These are phyloP conservation scores for Panulirus ornatus DNA, from an alignment of 1,140 invertebrate species.

Conservation along the genomic window DNA sequence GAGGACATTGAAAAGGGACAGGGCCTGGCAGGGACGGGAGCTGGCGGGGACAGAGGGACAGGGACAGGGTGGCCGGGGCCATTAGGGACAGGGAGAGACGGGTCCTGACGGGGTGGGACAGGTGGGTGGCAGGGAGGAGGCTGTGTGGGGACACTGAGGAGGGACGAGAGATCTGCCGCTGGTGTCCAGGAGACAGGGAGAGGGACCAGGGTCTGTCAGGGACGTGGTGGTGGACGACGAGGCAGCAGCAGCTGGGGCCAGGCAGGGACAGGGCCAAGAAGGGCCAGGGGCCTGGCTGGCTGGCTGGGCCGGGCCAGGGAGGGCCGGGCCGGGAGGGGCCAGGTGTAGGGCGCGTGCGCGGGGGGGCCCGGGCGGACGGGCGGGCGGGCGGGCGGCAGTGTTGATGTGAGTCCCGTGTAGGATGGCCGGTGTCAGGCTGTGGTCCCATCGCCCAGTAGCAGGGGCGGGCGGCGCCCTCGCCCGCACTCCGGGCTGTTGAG, in stretches of 20 bases:
- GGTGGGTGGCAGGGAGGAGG: not conserved
- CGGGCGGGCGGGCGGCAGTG: slow-evolving; percentile 35
- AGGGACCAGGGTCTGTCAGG: not conserved
- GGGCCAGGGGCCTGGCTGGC: not conserved
- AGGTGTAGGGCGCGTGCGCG: not conserved
- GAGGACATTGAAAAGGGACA: no score
- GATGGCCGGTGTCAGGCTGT: slow-evolving; percentile 63
- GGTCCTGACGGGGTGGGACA: not conserved
- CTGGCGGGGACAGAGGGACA: no score
- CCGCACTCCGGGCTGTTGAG: slow-evolving; percentile 70
- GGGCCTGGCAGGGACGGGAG: no score
- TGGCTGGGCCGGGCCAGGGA: not conserved
- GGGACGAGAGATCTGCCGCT: no score
- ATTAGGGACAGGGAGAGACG: no score
- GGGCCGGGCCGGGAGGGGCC: not conserved
- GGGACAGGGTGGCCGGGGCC: no score
- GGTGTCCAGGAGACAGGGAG: not conserved
- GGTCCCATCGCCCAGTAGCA: slow-evolving; percentile 64
- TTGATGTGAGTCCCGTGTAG: slow-evolving; percentile 39
- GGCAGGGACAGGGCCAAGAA: not conserved
- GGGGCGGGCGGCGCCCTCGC: slow-evolving; percentile 69
- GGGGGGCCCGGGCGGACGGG: not conserved
- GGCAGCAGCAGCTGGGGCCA: not conserved
- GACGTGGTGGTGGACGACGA: not conserved
- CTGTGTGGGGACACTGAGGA: no score